These are phyloP conservation scores for Melanotus villosus DNA, from an alignment of 2,888 invertebrate genomes.

Conservation along the genomic window DNA sequence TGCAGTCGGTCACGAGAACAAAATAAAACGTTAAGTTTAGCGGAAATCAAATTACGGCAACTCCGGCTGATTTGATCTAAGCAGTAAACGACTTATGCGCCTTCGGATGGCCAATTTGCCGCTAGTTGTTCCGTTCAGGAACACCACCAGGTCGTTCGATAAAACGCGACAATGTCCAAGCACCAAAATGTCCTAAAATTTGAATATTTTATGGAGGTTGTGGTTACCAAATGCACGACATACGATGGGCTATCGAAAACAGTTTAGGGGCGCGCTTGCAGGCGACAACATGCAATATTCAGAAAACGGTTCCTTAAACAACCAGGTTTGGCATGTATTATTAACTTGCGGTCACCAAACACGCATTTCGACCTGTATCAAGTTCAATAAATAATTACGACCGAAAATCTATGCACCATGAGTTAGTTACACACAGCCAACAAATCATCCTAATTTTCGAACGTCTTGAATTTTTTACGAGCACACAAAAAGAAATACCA, in stretches of 20 bases:
- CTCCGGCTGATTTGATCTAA: slow-evolving; percentile 58
- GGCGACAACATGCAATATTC: slow-evolving; percentile 53
- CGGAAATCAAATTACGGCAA: slow-evolving; percentile 61
- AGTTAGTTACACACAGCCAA: slow-evolving; percentile 5
- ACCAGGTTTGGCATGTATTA: slow-evolving; percentile 53
- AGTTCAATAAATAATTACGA: slow-evolving; percentile 33
- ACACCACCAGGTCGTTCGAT: slow-evolving; percentile 29
- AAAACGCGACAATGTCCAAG: slow-evolving; percentile 32
- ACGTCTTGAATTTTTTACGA: no score
- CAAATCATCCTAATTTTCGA: slow-evolving; percentile 5
- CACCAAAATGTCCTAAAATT: slow-evolving; percentile 44
- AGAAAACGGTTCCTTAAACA: slow-evolving; percentile 50
- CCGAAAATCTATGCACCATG: slow-evolving; percentile 14
- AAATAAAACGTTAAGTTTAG: slow-evolving; percentile 45
- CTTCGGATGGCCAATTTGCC: slow-evolving; percentile 59
- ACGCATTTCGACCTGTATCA: slow-evolving; percentile 36
- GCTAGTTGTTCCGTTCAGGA: slow-evolving; percentile 54
- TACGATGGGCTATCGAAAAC: slow-evolving; percentile 52
- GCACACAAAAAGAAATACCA: no score
- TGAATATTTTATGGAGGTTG: slow-evolving; percentile 54
- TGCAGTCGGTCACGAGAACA: slow-evolving; percentile 18
- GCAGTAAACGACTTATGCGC: slow-evolving; percentile 57
- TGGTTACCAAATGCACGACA: slow-evolving; percentile 27
- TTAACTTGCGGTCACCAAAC: slow-evolving; percentile 55
- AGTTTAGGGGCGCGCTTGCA: slow-evolving; percentile 49